A percentile compares a stretch with the other conserved stretches of the same genome.
phyloP scores from a whole-genome alignment of 2,888 invertebrate genomes.

The Nesidiocoris tenuis region DNA sequence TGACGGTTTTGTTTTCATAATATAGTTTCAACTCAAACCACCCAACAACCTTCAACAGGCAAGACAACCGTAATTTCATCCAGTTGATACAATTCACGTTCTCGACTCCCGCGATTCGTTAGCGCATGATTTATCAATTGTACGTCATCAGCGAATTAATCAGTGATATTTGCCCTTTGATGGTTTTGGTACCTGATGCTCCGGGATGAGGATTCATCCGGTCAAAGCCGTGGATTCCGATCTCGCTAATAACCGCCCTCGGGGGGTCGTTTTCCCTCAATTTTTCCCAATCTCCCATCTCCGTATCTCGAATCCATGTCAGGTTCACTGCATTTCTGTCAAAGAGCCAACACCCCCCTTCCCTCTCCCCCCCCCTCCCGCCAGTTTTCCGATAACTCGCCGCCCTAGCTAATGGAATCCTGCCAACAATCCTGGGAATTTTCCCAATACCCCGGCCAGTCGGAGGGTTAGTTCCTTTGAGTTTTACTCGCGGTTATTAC shows the following conservation, averaged over 20 bases:
- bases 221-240: background rate
- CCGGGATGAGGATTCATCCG: background rate
- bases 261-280: background rate
- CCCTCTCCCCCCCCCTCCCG: background rate
- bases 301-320: slow-evolving; percentile 13
- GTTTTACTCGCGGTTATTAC: slow-evolving; percentile 18
- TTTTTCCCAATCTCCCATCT: background rate
- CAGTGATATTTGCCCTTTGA: no score
- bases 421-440: slow-evolving; percentile 35
- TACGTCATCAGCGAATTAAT: no score
- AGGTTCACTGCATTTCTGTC: slow-evolving; percentile 36
- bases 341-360: slow-evolving; percentile 18
- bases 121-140: no score
- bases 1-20: no score
- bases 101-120: no score
- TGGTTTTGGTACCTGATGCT: background rate
- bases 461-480: slow-evolving; percentile 18
- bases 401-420: slow-evolving; percentile 24
- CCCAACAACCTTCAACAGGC: no score
- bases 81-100: no score
- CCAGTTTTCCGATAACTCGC: slow-evolving; percentile 7
- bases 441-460: slow-evolving; percentile 21
- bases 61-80: no score
- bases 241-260: background rate
- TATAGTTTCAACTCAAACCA: no score